phyloP scores from a whole-genome alignment of 2,888 invertebrate species.

The Ochropacha duplaris region DNA sequence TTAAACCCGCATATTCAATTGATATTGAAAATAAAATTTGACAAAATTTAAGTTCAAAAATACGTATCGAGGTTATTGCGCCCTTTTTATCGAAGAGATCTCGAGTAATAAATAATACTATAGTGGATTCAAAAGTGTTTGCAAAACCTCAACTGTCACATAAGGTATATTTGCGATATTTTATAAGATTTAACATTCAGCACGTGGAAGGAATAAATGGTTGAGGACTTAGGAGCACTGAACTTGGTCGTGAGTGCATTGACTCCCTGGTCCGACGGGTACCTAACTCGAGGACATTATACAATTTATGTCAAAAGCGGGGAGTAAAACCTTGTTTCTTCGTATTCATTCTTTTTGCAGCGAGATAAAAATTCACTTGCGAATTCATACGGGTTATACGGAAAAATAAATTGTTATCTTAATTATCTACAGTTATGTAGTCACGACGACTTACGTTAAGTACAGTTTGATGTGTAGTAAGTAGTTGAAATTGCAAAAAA shows the following conservation, averaged over 20 bases:
- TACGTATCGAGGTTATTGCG: neutral
- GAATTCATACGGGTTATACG: neutral
- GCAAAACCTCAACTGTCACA: slow-evolving; percentile 42
- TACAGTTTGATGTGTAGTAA: neutral
- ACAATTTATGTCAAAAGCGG: slow-evolving; percentile 43
- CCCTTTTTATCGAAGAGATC: neutral
- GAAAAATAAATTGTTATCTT: neutral
- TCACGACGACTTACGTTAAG: neutral
- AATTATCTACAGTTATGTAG: neutral
- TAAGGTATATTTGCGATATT: slow-evolving; percentile 35
- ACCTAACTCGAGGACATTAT: slow-evolving; percentile 37
- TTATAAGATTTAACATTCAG: slow-evolving; percentile 59
- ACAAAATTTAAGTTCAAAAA: neutral
- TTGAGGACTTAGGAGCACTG: slow-evolving; percentile 52
- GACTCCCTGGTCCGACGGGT: slow-evolving; percentile 46
- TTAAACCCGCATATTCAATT: too few relatives aligned
- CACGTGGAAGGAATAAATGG: slow-evolving; percentile 55
- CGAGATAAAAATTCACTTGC: neutral
- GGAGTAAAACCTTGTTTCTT: slow-evolving; percentile 16
- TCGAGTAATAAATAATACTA: neutral
- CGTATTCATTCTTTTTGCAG: slow-evolving; percentile 11
- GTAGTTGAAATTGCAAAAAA: neutral
- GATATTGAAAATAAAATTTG: neutral
- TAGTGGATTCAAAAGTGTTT: slow-evolving; percentile 14
- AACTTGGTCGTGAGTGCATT: slow-evolving; percentile 65